Percentiles rank a stretch among this genome's conserved stretches.
These are phyloP conservation scores for Anneissia japonica DNA, from an alignment of 35 echinoderm and acorn worm genomes.

Conservation along the genomic window DNA sequence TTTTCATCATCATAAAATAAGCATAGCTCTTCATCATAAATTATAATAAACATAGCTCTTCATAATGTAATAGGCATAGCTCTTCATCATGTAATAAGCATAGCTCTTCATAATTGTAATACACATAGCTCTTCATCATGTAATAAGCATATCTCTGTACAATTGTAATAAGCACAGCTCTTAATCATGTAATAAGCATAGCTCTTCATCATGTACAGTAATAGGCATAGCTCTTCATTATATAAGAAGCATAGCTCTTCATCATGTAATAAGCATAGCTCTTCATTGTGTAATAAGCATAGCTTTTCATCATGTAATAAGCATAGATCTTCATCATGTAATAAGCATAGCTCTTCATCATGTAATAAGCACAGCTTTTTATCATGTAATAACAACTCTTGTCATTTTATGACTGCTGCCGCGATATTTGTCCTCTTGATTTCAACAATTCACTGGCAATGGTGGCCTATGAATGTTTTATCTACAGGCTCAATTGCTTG, in stretches of 20 bases:
- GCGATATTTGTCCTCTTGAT: background rate
- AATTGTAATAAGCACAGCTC: too few relatives aligned
- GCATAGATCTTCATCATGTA: background rate
- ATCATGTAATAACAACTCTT: background rate
- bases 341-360: background rate
- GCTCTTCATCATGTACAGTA: too few relatives aligned
- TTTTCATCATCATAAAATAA: too few relatives aligned
- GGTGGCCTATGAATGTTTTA: background rate
- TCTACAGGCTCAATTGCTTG: conserved; percentile 57
- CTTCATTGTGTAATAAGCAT: too few relatives aligned
- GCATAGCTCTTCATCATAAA: too few relatives aligned
- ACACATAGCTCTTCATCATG: too few relatives aligned
- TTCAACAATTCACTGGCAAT: conserved; percentile 20
- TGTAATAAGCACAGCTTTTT: background rate
- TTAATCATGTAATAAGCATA: too few relatives aligned
- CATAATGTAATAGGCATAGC: background rate
- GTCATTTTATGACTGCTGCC: background rate
- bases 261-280: too few relatives aligned
- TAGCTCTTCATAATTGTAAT: background rate
- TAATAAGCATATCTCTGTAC: too few relatives aligned
- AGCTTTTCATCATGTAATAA: background rate
- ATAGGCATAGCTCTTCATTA: too few relatives aligned
- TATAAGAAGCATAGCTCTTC: too few relatives aligned
- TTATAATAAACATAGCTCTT: background rate
- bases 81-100: background rate